Conservation (phyloP, 2,888 invertebrate species). For the Brachyptera putata region DNA sequence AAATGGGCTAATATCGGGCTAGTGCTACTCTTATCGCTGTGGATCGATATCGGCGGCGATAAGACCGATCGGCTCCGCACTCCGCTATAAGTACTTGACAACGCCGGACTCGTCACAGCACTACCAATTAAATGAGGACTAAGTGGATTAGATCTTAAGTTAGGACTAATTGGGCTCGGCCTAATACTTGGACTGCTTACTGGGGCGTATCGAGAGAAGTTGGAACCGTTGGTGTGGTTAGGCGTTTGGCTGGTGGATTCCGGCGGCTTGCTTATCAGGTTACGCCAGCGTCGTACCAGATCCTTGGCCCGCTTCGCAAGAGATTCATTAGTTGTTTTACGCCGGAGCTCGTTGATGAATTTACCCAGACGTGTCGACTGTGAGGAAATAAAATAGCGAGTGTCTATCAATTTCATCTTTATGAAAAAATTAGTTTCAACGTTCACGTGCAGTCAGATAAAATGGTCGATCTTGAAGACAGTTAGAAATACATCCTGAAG, state of each 20-base stretch:
- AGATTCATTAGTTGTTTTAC: slow-evolving; percentile 77
- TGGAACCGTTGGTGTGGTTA: slow-evolving; percentile 41
- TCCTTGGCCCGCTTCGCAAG: slow-evolving; percentile 88
- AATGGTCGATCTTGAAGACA: no score
- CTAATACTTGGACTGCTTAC: slow-evolving; percentile 39
- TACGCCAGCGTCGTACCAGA: slow-evolving; percentile 88
- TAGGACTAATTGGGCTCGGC: slow-evolving; percentile 10
- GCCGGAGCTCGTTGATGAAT: slow-evolving; percentile 86
- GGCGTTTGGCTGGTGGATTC: slow-evolving; percentile 35
- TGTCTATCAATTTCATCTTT: no score
- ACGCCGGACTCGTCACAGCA: slow-evolving; percentile 27
- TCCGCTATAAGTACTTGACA: slow-evolving; percentile 14
- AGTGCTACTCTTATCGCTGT: slow-evolving; percentile 39
- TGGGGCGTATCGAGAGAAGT: slow-evolving; percentile 23
- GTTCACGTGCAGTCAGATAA: no score
- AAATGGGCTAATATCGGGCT: neutral
- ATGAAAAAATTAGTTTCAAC: no score
- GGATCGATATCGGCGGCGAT: slow-evolving; percentile 45
- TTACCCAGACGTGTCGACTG: slow-evolving; percentile 93
- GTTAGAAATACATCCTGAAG: no score
- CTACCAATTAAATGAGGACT: slow-evolving; percentile 37
- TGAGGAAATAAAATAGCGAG: slow-evolving; percentile 35
- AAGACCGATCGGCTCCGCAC: slow-evolving; percentile 38
- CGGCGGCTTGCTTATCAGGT: slow-evolving; percentile 65
- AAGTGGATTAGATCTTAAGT: slow-evolving; percentile 37